These are phyloP conservation scores for Tenualosa ilisha DNA, from an alignment of 2,797 vertebrate genomes.

Conservation along the genomic window DNA sequence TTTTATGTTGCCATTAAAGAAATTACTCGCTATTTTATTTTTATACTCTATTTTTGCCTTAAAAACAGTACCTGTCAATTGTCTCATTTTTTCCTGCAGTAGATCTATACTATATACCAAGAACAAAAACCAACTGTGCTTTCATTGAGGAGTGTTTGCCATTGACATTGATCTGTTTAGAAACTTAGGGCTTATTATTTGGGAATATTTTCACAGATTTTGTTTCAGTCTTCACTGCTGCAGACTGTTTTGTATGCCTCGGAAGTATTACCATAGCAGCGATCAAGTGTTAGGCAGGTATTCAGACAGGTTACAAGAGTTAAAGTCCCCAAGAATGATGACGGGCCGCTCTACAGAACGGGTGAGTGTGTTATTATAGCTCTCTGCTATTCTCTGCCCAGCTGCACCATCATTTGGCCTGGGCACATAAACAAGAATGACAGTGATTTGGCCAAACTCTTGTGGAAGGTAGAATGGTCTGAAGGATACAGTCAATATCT, in stretches of 20 bases:
- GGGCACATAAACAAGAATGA: conserved; percentile 7
- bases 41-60: neutral
- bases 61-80: neutral
- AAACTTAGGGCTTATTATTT: neutral
- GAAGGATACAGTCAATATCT: too few relatives aligned
- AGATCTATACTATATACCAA: too few relatives aligned
- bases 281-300: conserved; percentile 11
- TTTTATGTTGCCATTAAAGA: neutral
- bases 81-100: neutral
- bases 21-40: neutral
- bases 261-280: conserved; percentile 14
- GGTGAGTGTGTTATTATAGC: conserved; percentile 11
- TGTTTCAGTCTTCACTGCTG: neutral
- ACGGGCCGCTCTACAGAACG: conserved; percentile 26
- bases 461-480: too few relatives aligned
- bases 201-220: neutral
- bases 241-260: conserved; percentile 23
- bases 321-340: conserved; percentile 29
- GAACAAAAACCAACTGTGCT: too few relatives aligned
- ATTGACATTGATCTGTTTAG: too few relatives aligned
- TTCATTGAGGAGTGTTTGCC: too few relatives aligned
- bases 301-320: neutral
- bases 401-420: neutral
- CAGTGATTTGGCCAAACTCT: neutral
- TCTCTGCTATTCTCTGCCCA: neutral